Percentiles rank a stretch among this genome's conserved stretches.
Conservation (phyloP, 2,888 invertebrate species). For the Penaeus monodon region DNA sequence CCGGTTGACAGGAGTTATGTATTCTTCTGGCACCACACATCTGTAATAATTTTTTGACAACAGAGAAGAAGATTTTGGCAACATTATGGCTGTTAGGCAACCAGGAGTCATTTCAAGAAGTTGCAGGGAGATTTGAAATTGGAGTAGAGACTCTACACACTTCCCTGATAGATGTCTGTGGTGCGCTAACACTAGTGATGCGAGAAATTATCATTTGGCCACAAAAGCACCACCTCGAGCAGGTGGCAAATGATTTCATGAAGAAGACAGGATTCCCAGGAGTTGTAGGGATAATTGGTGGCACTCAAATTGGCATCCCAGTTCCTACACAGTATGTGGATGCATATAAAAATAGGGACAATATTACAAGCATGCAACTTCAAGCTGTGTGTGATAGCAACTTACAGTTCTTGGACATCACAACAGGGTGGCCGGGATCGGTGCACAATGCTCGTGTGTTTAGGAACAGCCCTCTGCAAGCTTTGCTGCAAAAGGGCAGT, state of each 20-base stretch:
- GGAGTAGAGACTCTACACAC: background rate
- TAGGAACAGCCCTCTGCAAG: background rate
- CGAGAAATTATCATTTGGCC: conserved; percentile 6
- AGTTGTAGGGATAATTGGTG: background rate
- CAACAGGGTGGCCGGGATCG: conserved; percentile 3
- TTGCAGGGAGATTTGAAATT: background rate
- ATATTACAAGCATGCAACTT: background rate
- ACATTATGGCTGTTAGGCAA: conserved; percentile 5
- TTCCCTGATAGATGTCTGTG: background rate
- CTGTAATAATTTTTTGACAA: background rate
- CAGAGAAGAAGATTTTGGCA: background rate
- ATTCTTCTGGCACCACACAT: background rate
- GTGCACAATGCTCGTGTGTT: background rate
- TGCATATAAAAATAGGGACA: background rate
- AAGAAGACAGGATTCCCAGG: background rate
- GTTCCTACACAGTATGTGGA: background rate
- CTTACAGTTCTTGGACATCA: background rate
- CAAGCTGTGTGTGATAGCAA: conserved; percentile 11
- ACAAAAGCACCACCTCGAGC: background rate
- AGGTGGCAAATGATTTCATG: background rate
- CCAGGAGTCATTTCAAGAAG: background rate
- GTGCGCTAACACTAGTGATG: background rate
- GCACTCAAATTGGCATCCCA: background rate
- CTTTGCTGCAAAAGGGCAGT: conserved; percentile 16
- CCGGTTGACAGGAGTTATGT: background rate